Evolutionary conservation across 2,113 vertebrate species (phyloP), one percentile per base, ranked within the genome.

Genomic region (Lutjanus erythropterus): DNA sequence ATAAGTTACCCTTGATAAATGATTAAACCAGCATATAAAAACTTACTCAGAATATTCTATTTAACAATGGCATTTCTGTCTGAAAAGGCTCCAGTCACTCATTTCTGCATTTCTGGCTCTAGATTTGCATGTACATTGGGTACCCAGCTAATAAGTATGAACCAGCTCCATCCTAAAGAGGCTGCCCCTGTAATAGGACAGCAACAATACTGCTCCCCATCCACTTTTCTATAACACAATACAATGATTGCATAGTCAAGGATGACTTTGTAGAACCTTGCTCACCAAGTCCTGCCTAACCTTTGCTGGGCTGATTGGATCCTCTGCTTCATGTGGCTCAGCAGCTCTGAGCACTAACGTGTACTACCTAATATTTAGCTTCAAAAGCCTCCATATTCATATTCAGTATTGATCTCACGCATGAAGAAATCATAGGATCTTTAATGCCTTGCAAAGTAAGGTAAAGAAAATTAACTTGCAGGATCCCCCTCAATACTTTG

Each of bases 221-320:
- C 33, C 18, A 58, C 49, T 71, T 70, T 61, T 59, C 71, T 37
- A 52, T 3, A 31, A 70, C 39, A 41, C 73, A 42, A 33, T 46
- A 39, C 77, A 61, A 29, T 56, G 66, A 75, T 46, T 78, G 46
- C 23, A 35, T 18, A 58, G 64, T 81, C 66, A 66, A 39, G 41
- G 23, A 66, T 31, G 66, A 75, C 56, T 81, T 67, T 71, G 53
- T 64, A 55, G 50, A 75, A 41, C 23, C 52, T 76, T 18, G 6
- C 64, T 70, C 35, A 66, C 60, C 33, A 61, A 42, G 21, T 55
- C 66, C 25, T 66, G 6, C 27, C 44, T 16, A 59, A 74, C 78
- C 69, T 52, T 56, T 27, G 3, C 29, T 29, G 55, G 18, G 10
- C 27, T 76, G 33, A 77, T 35, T 47, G 47, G 64, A 33, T 64